A percentile compares a stretch with the other conserved stretches of the same genome.
Conservation (phyloP, 2,113 vertebrate species). For the Zosterops hypoxanthus region DNA sequence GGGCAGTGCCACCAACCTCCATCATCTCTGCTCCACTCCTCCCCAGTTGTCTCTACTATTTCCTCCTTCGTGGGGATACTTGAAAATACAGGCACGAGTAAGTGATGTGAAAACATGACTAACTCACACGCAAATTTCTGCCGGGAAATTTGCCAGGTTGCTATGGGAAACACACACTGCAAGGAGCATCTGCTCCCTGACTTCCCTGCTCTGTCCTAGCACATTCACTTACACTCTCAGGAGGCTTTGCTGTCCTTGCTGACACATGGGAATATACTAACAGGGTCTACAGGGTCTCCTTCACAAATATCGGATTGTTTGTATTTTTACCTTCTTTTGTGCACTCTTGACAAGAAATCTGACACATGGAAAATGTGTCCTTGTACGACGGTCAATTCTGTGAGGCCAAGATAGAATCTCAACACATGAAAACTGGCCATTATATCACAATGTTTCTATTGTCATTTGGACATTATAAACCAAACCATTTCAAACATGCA, state of each 20-base stretch:
- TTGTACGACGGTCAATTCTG: not conserved
- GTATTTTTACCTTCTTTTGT: not conserved
- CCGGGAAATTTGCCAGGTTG: slow-evolving; percentile 54
- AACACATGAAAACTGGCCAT: not conserved
- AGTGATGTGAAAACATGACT: slow-evolving; percentile 22
- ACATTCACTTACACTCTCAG: not conserved
- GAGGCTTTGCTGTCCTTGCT: not conserved
- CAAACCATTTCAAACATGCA: not conserved
- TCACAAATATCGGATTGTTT: not conserved
- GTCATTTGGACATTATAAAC: not conserved
- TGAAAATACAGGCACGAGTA: not conserved
- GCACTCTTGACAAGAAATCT: not conserved
- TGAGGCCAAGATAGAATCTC: not conserved
- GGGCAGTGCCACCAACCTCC: not conserved
- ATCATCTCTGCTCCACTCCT: not conserved
- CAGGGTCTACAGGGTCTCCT: not conserved
- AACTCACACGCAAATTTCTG: not conserved
- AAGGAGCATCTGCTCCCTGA: slow-evolving; percentile 23
- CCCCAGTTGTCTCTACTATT: not conserved
- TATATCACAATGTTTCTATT: accelerated
- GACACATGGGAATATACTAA: accelerated
- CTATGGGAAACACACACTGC: slow-evolving; percentile 17
- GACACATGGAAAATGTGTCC: not conserved
- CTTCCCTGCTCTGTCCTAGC: not conserved
- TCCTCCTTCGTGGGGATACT: not conserved